Evolutionary conservation across 2,797 vertebrate species (phyloP).

Genomic region (Platalea minor): DNA sequence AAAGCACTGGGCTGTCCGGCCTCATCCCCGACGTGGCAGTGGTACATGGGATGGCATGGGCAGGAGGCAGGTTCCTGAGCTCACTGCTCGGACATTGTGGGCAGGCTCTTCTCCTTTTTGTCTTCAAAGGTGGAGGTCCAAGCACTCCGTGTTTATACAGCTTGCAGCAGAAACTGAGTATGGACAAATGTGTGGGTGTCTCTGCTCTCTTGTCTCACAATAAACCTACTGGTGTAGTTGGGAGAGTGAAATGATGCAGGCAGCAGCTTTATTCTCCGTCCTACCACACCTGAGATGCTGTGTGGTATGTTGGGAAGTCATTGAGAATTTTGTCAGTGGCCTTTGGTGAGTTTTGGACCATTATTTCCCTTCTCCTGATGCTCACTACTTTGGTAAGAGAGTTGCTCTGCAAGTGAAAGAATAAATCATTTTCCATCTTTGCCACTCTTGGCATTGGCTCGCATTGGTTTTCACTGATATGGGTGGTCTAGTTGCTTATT

Average conservation of each 20-base stretch:
- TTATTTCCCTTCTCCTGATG: not conserved
- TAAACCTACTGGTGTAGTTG: not conserved
- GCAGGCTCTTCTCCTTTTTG: not conserved
- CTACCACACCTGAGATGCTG: not conserved
- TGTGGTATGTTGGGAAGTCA: not conserved
- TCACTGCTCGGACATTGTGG: not conserved
- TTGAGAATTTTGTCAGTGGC: not conserved
- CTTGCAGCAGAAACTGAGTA: not conserved
- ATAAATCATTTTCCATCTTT: not conserved
- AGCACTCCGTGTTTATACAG: not conserved
- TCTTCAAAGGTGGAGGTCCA: not conserved
- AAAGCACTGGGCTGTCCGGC: rapidly evolving
- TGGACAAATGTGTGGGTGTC: not conserved
- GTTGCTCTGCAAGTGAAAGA: not conserved
- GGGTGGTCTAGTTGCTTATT: not conserved
- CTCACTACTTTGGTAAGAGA: not conserved
- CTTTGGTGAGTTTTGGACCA: not conserved
- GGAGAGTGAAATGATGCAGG: not conserved
- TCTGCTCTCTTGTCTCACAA: not conserved
- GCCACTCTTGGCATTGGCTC: not conserved
- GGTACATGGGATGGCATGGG: rapidly evolving
- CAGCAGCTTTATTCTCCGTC: not conserved
- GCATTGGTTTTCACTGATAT: not conserved
- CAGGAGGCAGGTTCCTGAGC: not conserved
- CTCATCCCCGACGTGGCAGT: rapidly evolving